Evolutionary conservation across 2,888 invertebrate genomes (phyloP), one percentile per base, ranked within the genome.

Genomic region (Myopa tessellatipennis): DNA sequence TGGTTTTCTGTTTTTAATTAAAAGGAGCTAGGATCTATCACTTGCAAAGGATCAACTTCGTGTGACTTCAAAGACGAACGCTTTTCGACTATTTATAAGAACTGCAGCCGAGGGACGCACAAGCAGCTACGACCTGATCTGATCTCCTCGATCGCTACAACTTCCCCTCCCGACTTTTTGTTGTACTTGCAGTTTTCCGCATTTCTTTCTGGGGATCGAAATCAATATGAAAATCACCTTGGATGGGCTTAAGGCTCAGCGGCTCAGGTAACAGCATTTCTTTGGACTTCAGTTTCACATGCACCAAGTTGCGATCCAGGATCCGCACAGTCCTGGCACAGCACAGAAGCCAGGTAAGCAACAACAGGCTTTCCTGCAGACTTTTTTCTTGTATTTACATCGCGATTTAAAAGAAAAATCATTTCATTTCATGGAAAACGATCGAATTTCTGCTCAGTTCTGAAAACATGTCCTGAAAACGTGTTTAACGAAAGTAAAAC

Each of bases 21-120:
- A 74, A 81, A 78, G 69, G 83, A 84, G 84, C 84, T 84, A 85
- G 79, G 86, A 87, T 87, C 86, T 85, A 85, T 86, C 86, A 85
- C 85, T 83, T 82, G 79, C 84, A 84, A 81, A 80, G 80, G 83
- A 81, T 83, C 79, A 82, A 82, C 79, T 82, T 79, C 81, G 82
- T 84, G 82, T 87, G 85, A 81, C 82, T 82, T 79, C 26, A 38
- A 77, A 65, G 55, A 68, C 70, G 50, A 63, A 36, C 50, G 26
- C 16, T 26, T 18, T 45, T 4, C 68, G 12, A 50, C 5, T 76
- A 77, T 77, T 77, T 77, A 77, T 73, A 61, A 73, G 16, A 67
- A 67, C 12, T 67, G 40, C 40, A 67, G 16, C 45, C 6, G 26
- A 26, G 45, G 10, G 10, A 45, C 45, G 55, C 55, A 55, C 5